Percentiles rank a stretch among this genome's conserved stretches.
These are phyloP conservation scores for Lasiurus borealis DNA, from an alignment of 2,113 vertebrate genomes.

Conservation along the genomic window DNA sequence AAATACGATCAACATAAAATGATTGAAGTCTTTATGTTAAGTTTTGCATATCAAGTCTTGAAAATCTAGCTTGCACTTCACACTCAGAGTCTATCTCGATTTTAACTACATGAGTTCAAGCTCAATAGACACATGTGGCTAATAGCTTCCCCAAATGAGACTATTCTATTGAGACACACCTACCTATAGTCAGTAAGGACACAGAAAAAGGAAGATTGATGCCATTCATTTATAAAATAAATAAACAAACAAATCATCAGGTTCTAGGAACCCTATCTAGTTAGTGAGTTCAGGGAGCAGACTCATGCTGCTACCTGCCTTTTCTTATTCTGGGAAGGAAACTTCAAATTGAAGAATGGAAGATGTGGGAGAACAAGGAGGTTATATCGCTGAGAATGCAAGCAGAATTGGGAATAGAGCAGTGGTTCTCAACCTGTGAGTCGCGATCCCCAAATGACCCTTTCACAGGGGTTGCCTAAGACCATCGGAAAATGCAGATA, in stretches of 20 bases:
- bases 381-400: background rate
- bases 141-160: background rate
- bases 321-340: background rate
- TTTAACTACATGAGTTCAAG: background rate
- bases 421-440: too few species aligned
- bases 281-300: background rate
- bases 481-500: too few species aligned
- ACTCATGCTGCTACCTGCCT: background rate
- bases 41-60: background rate
- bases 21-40: background rate
- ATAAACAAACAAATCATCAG: background rate
- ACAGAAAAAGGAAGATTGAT: background rate
- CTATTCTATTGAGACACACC: background rate
- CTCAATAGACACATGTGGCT: background rate
- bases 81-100: background rate
- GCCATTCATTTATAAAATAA: background rate
- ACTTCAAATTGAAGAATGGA: background rate
- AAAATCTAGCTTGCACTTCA: background rate
- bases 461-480: too few species aligned
- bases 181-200: background rate
- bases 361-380: accelerated
- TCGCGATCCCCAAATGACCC: too few species aligned
- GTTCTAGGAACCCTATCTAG: background rate
- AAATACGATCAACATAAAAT: background rate
- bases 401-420: background rate